A percentile compares a stretch with the other conserved stretches of the same genome.
Conservation (phyloP, 1,140 invertebrate species). For the fruit fly (Drosophila melanogaster) region DNA sequence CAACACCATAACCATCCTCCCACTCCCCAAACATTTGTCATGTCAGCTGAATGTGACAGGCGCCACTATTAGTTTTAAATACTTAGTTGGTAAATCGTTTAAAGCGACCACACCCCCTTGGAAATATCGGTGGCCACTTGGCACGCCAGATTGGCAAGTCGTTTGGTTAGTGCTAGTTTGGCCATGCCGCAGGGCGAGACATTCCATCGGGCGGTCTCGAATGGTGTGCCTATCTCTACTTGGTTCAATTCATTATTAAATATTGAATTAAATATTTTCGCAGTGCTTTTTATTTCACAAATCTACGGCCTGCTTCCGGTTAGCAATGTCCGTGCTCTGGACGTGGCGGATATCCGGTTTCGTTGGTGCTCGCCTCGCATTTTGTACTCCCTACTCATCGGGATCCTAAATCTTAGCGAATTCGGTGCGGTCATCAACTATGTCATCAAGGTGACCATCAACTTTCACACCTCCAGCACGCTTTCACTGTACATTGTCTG, state of each 20-base stretch:
- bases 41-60: constrained; percentile 64
- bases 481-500: constrained; percentile 71
- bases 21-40: constrained; percentile 53
- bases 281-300: constrained; percentile 76
- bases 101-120: constrained; percentile 50
- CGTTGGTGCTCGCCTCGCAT: constrained; percentile 55
- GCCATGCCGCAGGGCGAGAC: constrained; percentile 71
- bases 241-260: background rate
- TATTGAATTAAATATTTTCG: background rate
- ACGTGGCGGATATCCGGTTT: constrained; percentile 55
- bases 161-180: constrained; percentile 35
- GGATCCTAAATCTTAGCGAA: constrained; percentile 61
- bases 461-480: constrained; percentile 70
- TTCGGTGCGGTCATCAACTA: constrained; percentile 61
- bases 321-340: constrained; percentile 42
- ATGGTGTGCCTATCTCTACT: constrained; percentile 37
- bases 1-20: background rate
- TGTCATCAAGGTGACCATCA: constrained; percentile 52
- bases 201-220: constrained; percentile 64
- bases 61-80: constrained; percentile 65
- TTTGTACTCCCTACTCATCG: constrained; percentile 55
- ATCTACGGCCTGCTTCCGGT: constrained; percentile 72
- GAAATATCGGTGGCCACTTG: constrained; percentile 3
- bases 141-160: constrained; percentile 9
- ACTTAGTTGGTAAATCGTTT: constrained; percentile 53